Percentiles rank a stretch among this genome's conserved stretches.
These are phyloP conservation scores for Aphidoletes aphidimyza DNA, from an alignment of 2,888 invertebrate genomes.

Conservation along the genomic window DNA sequence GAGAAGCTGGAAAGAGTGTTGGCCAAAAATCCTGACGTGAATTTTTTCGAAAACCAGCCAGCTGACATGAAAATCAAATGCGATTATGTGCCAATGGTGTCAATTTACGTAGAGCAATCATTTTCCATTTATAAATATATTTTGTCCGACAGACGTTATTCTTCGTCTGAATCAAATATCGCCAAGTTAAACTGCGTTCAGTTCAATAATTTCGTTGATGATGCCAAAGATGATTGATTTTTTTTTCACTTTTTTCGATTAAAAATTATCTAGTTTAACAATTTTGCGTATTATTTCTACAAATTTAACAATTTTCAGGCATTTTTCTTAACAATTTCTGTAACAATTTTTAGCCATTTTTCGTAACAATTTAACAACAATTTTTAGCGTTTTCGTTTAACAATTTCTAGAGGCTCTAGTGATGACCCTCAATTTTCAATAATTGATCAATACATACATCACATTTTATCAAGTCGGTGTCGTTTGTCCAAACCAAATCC, in stretches of 20 bases:
- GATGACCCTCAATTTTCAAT: too few relatives aligned
- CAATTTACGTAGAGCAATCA: background rate
- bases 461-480: too few relatives aligned
- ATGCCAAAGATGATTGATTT: background rate
- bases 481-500: too few relatives aligned
- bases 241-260: background rate
- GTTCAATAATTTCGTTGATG: conserved; percentile 12
- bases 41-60: background rate
- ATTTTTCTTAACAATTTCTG: background rate
- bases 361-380: too few relatives aligned
- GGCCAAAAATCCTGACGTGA: background rate
- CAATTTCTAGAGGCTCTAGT: too few relatives aligned
- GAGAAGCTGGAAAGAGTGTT: background rate
- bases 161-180: background rate
- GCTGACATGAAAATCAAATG: background rate
- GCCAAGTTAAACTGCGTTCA: background rate
- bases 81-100: background rate
- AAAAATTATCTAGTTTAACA: background rate
- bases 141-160: background rate
- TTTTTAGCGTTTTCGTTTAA: too few relatives aligned
- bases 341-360: background rate
- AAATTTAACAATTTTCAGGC: background rate
- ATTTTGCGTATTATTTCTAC: background rate
- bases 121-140: background rate
- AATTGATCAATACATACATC: too few relatives aligned